These are phyloP conservation scores for Plodia interpunctella DNA, from an alignment of 1,140 invertebrate species.

Conservation along the genomic window DNA sequence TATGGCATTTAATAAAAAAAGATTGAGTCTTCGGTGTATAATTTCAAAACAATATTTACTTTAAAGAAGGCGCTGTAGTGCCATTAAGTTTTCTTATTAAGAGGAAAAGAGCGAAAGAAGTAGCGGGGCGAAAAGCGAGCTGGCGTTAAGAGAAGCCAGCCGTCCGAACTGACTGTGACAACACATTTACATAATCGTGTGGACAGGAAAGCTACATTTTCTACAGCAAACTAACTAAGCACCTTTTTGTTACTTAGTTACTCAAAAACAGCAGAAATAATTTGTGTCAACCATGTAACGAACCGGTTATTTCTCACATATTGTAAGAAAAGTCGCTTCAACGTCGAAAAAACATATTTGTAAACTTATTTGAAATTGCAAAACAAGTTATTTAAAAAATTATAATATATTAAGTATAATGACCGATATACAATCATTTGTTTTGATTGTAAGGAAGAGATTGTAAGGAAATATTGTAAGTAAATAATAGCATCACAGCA, in stretches of 20 bases:
- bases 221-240: neutral
- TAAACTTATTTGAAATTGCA: no score
- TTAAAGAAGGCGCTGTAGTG: neutral
- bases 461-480: no score
- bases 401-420: no score
- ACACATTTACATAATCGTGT: slow-evolving; percentile 1
- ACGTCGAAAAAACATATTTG: no score
- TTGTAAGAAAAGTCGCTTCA: no score
- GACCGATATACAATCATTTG: no score
- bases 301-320: no score
- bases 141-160: neutral
- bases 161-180: neutral
- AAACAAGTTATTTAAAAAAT: no score
- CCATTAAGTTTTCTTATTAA: slow-evolving; percentile 4
- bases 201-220: neutral
- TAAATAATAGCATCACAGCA: no score
- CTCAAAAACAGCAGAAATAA: no score
- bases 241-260: neutral
- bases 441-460: no score
- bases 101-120: neutral
- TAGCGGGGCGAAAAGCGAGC: neutral
- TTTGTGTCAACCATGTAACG: no score
- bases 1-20: neutral
- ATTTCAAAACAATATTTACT: neutral
- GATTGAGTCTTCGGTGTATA: neutral